Conservation (phyloP, 2,797 vertebrate species). For the Merluccius polli region DNA sequence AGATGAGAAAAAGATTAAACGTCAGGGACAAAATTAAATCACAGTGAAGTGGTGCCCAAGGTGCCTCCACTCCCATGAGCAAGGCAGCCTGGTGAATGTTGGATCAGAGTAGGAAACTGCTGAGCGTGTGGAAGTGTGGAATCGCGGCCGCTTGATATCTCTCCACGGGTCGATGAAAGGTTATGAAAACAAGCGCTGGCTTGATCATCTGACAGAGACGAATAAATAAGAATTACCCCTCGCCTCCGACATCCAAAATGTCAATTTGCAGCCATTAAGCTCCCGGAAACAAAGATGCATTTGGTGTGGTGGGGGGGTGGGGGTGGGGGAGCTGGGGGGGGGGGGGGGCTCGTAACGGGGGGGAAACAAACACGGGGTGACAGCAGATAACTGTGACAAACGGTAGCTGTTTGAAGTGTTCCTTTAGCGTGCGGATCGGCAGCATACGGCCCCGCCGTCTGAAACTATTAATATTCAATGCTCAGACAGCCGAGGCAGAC, state of each 20-base stretch:
- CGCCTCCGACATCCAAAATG: conserved; percentile 27
- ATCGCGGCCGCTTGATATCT: background rate
- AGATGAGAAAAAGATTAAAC: no score
- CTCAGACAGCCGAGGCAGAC: conserved; percentile 38
- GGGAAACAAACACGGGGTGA: conserved; percentile 4
- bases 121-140: background rate
- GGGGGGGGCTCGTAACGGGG: background rate
- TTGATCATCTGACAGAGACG: conserved; percentile 37
- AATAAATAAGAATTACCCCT: conserved; percentile 41
- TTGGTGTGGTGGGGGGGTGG: conserved; percentile 24
- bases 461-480: conserved; percentile 59
- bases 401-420: conserved; percentile 40
- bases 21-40: no score
- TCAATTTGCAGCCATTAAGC: conserved; percentile 32
- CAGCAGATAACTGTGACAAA: conserved; percentile 54
- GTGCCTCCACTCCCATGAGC: background rate
- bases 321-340: conserved; percentile 34
- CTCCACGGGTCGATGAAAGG: background rate
- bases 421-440: conserved; percentile 49
- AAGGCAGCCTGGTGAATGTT: background rate
- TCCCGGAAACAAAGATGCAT: conserved; percentile 28
- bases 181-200: conserved; percentile 1
- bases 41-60: background rate
- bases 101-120: background rate
- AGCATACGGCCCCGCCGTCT: conserved; percentile 48